A percentile compares a stretch with the other conserved stretches of the same genome.
phyloP scores from a whole-genome alignment of 2,797 vertebrate genomes.

The Bovichtus variegatus region DNA sequence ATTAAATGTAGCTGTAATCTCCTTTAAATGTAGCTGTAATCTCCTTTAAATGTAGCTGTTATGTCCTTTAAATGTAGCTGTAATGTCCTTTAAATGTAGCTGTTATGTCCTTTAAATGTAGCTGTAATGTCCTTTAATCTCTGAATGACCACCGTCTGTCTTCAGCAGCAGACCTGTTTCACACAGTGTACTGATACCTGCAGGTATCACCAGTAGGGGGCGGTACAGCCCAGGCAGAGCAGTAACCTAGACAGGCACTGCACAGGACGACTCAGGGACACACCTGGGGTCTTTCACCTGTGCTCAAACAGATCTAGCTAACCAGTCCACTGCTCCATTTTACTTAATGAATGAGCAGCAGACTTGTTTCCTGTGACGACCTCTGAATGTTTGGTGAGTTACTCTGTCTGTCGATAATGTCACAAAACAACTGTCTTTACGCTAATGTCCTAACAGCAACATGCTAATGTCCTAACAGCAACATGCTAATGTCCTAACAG shows the following conservation, averaged over 20 bases:
- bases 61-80: too few relatives aligned
- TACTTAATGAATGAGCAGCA: background rate
- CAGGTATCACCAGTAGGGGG: constrained; percentile 13
- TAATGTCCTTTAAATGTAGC: too few relatives aligned
- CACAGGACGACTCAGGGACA: background rate
- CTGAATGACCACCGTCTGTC: background rate
- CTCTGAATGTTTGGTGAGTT: background rate
- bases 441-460: background rate
- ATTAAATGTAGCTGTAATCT: too few relatives aligned
- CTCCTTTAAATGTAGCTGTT: too few relatives aligned
- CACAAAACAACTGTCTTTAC: too few relatives aligned
- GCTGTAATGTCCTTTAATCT: background rate
- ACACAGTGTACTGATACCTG: background rate
- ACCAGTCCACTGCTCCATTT: background rate
- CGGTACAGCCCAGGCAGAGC: background rate
- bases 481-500: too few relatives aligned
- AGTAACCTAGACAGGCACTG: background rate
- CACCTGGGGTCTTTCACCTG: constrained; percentile 1
- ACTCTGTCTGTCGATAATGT: too few relatives aligned
- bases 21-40: too few relatives aligned
- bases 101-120: too few relatives aligned
- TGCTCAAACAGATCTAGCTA: background rate
- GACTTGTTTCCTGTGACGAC: background rate
- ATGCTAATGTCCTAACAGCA: too few relatives aligned
- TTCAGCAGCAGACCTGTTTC: background rate